Evolutionary conservation across 2,888 invertebrate species (phyloP), one percentile per base, ranked within the genome.

Genomic region (Alsophila aescularia): DNA sequence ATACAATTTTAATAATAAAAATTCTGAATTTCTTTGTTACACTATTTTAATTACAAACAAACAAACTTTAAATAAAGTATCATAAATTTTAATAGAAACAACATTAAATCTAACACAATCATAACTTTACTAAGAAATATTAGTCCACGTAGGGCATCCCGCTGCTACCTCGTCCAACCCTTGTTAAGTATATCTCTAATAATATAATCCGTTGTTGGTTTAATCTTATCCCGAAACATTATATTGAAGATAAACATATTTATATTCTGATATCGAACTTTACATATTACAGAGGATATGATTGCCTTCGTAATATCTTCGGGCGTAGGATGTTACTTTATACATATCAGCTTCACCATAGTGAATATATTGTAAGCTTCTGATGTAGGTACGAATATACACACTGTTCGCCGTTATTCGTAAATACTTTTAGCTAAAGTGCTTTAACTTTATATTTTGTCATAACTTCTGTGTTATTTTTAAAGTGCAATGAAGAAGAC

Each of bases 221-320:
- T 66, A 79, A 81, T 81, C 77, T 79, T 70, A 77, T 75, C 69
- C 69, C 43, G 58, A 53, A 61, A 67, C 61, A 67, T 71, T 71
- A 70, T 70, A 70, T 56, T 67, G 53, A 56, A 62, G 75, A 78
- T 79, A 77, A 77, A 70, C 66, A 54, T 73, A 76, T 77, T 71
- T 77, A 77, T 58, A 68, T 67, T 62, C 52, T 48, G 58, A 55
- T 71, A 69, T 66, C 65, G 42, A 53, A 50, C 29, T 43, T 49
- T 43, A 49, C 47, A 12, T 45, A 42, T 40, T 44, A 47, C 40
- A 6, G n/a, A 51, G 50, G 45, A 62, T 58, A 62, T 59, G 47
- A 53, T 64, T 63, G 62, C 60, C 53, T 69, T 58, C 36, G 12
- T 43, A 44, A 41, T 52, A 41, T 59, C 52, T 40, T 21, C n/a